These are phyloP conservation scores for Bolborhynchus lineola DNA, from an alignment of 2,113 vertebrate species.

Conservation along the genomic window DNA sequence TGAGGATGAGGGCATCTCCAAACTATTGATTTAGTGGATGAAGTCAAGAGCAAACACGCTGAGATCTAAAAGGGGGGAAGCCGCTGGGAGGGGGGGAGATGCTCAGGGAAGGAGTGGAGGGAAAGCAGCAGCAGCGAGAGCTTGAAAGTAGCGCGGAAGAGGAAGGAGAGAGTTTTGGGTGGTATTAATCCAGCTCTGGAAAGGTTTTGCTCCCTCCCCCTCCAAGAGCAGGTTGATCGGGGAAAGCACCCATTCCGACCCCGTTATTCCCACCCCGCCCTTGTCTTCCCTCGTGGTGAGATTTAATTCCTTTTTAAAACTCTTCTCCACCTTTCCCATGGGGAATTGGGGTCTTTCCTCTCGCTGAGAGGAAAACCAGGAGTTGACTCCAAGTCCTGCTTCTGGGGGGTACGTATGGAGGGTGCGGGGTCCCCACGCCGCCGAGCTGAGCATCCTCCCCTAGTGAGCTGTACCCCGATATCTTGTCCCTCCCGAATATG, in stretches of 20 bases:
- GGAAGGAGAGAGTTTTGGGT: background rate
- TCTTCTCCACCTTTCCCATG: rapidly evolving
- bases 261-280: background rate
- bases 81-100: background rate
- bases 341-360: background rate
- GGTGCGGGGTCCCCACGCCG: rapidly evolving
- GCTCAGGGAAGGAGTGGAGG: constrained; percentile 23
- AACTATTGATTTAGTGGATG: constrained; percentile 82
- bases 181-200: background rate
- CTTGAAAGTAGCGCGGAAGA: background rate
- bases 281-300: background rate
- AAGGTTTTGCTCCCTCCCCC: background rate
- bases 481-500: background rate
- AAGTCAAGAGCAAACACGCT: constrained; percentile 77
- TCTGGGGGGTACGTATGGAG: background rate
- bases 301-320: background rate
- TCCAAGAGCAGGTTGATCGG: background rate
- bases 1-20: constrained; percentile 71
- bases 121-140: background rate
- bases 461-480: background rate
- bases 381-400: rapidly evolving
- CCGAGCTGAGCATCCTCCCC: background rate
- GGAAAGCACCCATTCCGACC: background rate
- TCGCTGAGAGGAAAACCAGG: rapidly evolving
- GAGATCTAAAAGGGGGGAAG: constrained; percentile 29